phyloP scores from a whole-genome alignment of 2,888 invertebrate species.

The Nephrotoma flavescens region DNA sequence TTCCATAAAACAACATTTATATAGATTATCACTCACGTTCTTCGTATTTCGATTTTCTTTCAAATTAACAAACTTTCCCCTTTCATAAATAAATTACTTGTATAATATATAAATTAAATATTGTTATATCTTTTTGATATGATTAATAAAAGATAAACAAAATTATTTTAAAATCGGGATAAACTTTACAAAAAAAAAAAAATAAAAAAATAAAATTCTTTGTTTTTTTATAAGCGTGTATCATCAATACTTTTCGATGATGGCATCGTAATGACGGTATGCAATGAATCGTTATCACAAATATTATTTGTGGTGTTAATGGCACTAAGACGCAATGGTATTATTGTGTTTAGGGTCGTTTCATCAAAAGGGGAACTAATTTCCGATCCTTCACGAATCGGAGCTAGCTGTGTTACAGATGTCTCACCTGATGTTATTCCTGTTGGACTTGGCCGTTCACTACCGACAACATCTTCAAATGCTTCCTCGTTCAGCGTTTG shows the following conservation, averaged over 20 bases:
- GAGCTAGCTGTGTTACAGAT: slow-evolving; percentile 34
- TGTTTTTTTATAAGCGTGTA: slow-evolving; percentile 24
- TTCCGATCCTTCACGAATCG: slow-evolving; percentile 32
- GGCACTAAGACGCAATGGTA: background rate
- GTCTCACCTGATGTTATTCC: slow-evolving; percentile 38
- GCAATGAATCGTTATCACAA: slow-evolving; percentile 13
- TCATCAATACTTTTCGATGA: slow-evolving; percentile 24
- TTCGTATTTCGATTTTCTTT: background rate
- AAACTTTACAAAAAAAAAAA: background rate
- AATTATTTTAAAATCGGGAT: background rate
- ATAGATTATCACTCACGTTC: background rate
- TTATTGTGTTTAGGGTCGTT: slow-evolving; percentile 11
- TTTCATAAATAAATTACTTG: background rate
- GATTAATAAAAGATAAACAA: background rate
- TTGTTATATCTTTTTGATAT: background rate
- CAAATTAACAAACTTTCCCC: background rate
- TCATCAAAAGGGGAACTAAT: slow-evolving; percentile 32
- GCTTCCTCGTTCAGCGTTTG: slow-evolving; percentile 89
- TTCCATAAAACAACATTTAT: background rate
- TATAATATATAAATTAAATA: background rate
- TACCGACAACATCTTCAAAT: slow-evolving; percentile 76
- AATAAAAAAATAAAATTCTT: background rate
- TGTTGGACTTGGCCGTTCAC: slow-evolving; percentile 41
- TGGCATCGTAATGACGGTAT: slow-evolving; percentile 29
- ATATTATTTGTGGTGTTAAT: background rate